phyloP scores from a whole-genome alignment of 2,797 vertebrate species.

The Menidia menidia region DNA sequence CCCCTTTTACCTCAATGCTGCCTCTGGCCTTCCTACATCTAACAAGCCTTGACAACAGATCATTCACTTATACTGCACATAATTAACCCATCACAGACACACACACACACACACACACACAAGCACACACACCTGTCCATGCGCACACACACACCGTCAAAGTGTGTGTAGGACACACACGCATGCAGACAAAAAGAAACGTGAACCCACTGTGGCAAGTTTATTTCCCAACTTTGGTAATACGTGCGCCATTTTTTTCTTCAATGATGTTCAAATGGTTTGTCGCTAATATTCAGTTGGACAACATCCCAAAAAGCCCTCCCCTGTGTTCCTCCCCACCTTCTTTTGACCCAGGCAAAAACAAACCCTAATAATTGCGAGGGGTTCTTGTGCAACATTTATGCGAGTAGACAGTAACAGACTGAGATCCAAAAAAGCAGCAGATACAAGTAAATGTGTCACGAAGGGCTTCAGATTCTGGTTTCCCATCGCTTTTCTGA shows the following conservation, averaged over 20 bases:
- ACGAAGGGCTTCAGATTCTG: not conserved
- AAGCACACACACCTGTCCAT: slow-evolving; percentile 10
- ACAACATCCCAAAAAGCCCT: slow-evolving; percentile 56
- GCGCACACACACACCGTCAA: slow-evolving; percentile 16
- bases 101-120: slow-evolving; percentile 34
- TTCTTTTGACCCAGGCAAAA: slow-evolving; percentile 72
- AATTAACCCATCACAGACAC: slow-evolving; percentile 84
- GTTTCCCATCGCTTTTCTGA: not conserved
- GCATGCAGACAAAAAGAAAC: slow-evolving; percentile 56
- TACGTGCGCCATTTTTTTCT: slow-evolving; percentile 40
- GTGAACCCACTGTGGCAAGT: slow-evolving; percentile 42
- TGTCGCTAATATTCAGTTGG: slow-evolving; percentile 71
- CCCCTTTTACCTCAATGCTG: slow-evolving; percentile 65
- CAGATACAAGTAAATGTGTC: slow-evolving; percentile 32
- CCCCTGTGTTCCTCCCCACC: slow-evolving; percentile 58
- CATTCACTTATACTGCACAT: slow-evolving; percentile 82
- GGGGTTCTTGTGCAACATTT: slow-evolving; percentile 48
- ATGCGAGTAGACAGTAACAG: slow-evolving; percentile 42
- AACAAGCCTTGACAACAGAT: slow-evolving; percentile 84
- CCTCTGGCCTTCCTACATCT: slow-evolving; percentile 83
- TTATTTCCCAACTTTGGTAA: slow-evolving; percentile 51
- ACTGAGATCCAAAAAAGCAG: slow-evolving; percentile 1
- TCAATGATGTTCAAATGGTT: slow-evolving; percentile 53
- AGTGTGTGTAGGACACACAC: slow-evolving; percentile 40
- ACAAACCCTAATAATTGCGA: slow-evolving; percentile 46